Conservation (phyloP, 2,113 vertebrate genomes). For the Cricetomys ansorgei region DNA sequence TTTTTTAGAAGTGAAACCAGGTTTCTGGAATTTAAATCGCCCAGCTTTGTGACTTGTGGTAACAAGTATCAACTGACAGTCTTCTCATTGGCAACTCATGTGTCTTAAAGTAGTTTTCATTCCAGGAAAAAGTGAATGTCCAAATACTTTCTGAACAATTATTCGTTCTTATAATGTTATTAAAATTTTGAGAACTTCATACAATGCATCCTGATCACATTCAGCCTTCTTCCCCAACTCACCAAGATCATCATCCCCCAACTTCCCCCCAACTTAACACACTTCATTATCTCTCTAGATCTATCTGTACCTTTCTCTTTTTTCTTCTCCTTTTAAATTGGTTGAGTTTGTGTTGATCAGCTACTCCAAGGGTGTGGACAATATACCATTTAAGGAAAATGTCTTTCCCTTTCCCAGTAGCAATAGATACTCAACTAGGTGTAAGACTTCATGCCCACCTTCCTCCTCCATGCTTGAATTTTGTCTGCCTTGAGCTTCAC, state of each 20-base stretch:
- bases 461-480: not conserved
- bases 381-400: not conserved
- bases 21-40: not conserved
- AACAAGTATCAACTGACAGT: not conserved
- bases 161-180: not conserved
- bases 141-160: not conserved
- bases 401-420: not conserved
- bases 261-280: not conserved
- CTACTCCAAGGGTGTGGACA: not conserved
- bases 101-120: not conserved
- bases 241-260: not conserved
- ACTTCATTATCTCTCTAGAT: not conserved
- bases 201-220: not conserved
- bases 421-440: not conserved
- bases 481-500: not conserved
- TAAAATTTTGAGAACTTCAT: not conserved
- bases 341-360: not conserved
- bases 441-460: not conserved
- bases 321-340: not conserved
- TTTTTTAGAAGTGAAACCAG: not conserved
- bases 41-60: not conserved
- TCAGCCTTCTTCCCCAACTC: not conserved
- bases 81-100: fast-evolving
- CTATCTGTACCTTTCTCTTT: not conserved
- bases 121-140: not conserved